A percentile compares a stretch with the other conserved stretches of the same genome.
phyloP scores from a whole-genome alignment of 23 tunicate genomes.

The Halocynthia aurantium region DNA sequence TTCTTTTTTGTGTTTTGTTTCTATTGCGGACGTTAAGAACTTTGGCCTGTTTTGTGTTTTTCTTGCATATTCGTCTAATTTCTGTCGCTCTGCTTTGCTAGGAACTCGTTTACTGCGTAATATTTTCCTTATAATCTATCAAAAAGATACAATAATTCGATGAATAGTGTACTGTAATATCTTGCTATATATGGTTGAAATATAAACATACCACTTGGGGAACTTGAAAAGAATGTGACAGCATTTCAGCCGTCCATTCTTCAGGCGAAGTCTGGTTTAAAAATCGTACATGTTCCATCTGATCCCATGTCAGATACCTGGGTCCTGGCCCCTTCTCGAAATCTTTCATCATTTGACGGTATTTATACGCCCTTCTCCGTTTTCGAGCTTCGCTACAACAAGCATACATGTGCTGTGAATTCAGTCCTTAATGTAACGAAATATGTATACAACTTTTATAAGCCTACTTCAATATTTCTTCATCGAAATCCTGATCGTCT shows the following conservation, averaged over 20 bases:
- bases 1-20: no score
- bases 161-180: no score
- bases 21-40: not conserved
- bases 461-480: constrained; percentile 14
- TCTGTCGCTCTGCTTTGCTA: not conserved
- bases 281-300: constrained; percentile 23
- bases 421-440: not conserved
- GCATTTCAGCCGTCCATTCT: constrained; percentile 12
- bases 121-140: constrained; percentile 16
- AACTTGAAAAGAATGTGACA: constrained; percentile 26
- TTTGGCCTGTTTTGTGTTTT: constrained; percentile 3
- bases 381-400: constrained; percentile 15
- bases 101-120: not conserved
- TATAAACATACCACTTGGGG: constrained; percentile 7
- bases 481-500: constrained; percentile 3
- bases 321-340: constrained; percentile 15
- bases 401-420: not conserved
- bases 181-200: no score
- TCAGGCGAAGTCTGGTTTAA: constrained; percentile 10
- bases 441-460: not conserved
- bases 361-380: not conserved
- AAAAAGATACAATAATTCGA: no score
- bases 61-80: constrained; percentile 2
- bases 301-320: constrained; percentile 17
- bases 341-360: constrained; percentile 4